These are phyloP conservation scores for Drosophila malerkotliana DNA, from an alignment of 1,140 invertebrate genomes.

Conservation along the genomic window DNA sequence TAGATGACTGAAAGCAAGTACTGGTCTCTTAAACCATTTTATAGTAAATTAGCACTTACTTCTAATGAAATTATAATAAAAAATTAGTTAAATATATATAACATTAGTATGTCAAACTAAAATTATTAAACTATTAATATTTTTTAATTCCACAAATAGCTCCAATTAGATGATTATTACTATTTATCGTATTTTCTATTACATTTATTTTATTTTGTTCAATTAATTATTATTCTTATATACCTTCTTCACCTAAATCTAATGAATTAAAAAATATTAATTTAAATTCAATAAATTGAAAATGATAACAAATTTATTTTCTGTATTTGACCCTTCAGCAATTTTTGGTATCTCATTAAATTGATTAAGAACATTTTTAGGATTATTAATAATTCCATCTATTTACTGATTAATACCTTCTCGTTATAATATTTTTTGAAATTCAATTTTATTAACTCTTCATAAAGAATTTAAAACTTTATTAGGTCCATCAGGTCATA, in stretches of 20 bases:
- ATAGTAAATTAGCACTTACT: constrained; percentile 85
- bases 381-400: constrained; percentile 84
- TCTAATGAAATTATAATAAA: constrained; percentile 66
- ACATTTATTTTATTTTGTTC: constrained; percentile 85
- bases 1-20: constrained; percentile 87
- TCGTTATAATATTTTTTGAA: constrained; percentile 84
- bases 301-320: constrained; percentile 86
- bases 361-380: constrained; percentile 85
- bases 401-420: constrained; percentile 85
- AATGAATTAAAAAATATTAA: constrained; percentile 74
- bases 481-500: constrained; percentile 79
- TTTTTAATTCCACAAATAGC: constrained; percentile 86
- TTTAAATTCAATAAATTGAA: constrained; percentile 84
- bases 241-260: constrained; percentile 56
- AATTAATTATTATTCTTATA: constrained; percentile 84
- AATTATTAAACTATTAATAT: constrained; percentile 85
- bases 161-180: constrained; percentile 85
- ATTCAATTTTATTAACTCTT: constrained; percentile 83
- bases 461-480: constrained; percentile 85
- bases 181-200: constrained; percentile 84
- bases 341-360: constrained; percentile 85
- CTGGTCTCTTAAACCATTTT: constrained; percentile 85
- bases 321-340: constrained; percentile 85
- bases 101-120: constrained; percentile 86
- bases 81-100: constrained; percentile 85